Conservation (phyloP, 2,113 vertebrate species). For the Accipiter cooperii region DNA sequence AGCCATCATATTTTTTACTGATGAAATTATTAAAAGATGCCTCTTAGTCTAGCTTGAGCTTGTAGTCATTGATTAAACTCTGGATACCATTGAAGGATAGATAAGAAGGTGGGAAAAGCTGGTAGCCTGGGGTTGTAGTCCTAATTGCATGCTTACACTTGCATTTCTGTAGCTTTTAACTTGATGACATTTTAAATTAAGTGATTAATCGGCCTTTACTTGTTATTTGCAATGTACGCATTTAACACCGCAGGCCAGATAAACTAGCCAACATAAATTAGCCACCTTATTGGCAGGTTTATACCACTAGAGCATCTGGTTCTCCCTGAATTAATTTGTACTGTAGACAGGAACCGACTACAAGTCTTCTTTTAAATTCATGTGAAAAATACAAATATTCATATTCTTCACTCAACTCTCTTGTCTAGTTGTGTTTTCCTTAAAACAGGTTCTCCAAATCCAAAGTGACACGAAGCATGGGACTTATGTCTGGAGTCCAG, state of each 20-base stretch:
- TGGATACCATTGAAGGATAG: neutral
- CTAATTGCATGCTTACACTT: neutral
- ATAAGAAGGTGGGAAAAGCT: neutral
- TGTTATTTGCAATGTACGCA: neutral
- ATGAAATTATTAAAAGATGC: neutral
- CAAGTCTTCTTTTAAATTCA: neutral
- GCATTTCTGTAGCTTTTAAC: neutral
- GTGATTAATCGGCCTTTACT: constrained; percentile 9
- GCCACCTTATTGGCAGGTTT: neutral
- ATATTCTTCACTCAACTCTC: neutral
- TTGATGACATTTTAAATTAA: constrained; percentile 12
- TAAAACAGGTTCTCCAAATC: neutral
- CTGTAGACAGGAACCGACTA: neutral
- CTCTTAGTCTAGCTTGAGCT: neutral
- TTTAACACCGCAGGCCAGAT: neutral
- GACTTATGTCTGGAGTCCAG: neutral
- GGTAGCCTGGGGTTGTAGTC: neutral
- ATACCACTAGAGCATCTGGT: neutral
- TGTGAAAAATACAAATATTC: neutral
- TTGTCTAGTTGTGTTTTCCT: neutral
- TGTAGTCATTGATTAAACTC: neutral
- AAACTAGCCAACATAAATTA: constrained; percentile 32
- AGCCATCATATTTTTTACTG: neutral
- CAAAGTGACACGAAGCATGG: neutral
- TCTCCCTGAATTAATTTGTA: neutral